These are phyloP conservation scores for Brachyalestes nurse DNA, from an alignment of 2,797 vertebrate species.

Conservation along the genomic window DNA sequence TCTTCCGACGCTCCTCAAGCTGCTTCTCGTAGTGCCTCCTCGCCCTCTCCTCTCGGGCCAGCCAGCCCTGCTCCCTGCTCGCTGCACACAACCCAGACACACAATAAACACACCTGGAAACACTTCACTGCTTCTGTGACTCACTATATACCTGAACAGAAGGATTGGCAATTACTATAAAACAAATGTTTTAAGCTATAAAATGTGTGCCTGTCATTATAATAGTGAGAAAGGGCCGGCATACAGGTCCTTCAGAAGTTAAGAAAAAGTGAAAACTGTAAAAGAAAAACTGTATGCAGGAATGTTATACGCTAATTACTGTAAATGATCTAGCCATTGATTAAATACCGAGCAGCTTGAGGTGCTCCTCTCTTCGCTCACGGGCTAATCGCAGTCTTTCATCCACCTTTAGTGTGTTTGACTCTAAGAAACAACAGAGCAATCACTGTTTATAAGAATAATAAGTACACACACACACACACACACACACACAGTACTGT, in stretches of 20 bases:
- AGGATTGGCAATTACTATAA: no score
- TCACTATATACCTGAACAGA: no score
- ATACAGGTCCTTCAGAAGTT: no score
- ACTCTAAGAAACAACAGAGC: constrained; percentile 53
- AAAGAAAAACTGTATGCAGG: no score
- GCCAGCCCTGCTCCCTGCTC: constrained; percentile 83
- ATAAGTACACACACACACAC: no score
- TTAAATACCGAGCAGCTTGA: constrained; percentile 84
- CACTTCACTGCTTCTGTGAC: not conserved
- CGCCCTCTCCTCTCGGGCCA: constrained; percentile 88
- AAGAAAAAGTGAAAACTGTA: no score
- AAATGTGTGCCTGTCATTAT: no score
- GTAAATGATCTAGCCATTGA: not conserved
- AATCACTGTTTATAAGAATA: not conserved
- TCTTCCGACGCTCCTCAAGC: constrained; percentile 88
- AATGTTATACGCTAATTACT: not conserved
- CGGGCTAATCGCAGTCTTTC: constrained; percentile 89
- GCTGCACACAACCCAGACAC: constrained; percentile 71
- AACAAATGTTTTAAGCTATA: no score
- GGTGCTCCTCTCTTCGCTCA: constrained; percentile 86
- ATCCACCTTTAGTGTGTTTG: constrained; percentile 81
- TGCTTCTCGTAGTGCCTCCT: constrained; percentile 87
- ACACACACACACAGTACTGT: no score
- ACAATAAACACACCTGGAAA: not conserved
- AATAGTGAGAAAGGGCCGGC: no score